Evolutionary conservation across 2,113 vertebrate genomes (phyloP).

Genomic region (Pantherophis guttatus): DNA sequence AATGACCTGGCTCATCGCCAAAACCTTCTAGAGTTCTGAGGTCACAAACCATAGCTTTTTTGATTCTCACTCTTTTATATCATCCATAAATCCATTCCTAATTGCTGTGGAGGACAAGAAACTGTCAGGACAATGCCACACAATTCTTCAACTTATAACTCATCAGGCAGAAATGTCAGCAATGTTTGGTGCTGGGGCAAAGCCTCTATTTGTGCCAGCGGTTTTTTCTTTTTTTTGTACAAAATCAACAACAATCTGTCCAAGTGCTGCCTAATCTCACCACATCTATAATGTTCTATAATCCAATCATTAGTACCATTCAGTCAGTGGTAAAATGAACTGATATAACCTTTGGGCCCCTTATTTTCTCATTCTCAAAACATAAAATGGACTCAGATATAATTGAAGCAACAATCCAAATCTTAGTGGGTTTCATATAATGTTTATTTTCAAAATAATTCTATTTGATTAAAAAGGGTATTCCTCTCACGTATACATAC

Average conservation of each 20-base stretch:
- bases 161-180: constrained; percentile 22
- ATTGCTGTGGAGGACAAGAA: constrained; percentile 27
- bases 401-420: fast-evolving
- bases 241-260: neutral
- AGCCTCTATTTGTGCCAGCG: neutral
- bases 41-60: constrained; percentile 4
- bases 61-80: neutral
- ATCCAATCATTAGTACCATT: neutral
- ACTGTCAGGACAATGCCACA: neutral
- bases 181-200: neutral
- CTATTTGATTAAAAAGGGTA: neutral
- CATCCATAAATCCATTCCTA: constrained; percentile 35
- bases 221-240: neutral
- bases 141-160: constrained; percentile 12
- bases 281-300: neutral
- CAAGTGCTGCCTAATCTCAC: neutral
- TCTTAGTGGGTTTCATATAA: neutral
- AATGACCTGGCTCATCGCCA: neutral
- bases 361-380: neutral
- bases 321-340: neutral
- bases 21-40: neutral
- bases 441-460: neutral
- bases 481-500: neutral
- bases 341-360: neutral
- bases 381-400: neutral